A percentile compares a stretch with the other conserved stretches of the same genome.
Conservation (phyloP, 1,140 invertebrate species). For the Danaus plexippus region DNA sequence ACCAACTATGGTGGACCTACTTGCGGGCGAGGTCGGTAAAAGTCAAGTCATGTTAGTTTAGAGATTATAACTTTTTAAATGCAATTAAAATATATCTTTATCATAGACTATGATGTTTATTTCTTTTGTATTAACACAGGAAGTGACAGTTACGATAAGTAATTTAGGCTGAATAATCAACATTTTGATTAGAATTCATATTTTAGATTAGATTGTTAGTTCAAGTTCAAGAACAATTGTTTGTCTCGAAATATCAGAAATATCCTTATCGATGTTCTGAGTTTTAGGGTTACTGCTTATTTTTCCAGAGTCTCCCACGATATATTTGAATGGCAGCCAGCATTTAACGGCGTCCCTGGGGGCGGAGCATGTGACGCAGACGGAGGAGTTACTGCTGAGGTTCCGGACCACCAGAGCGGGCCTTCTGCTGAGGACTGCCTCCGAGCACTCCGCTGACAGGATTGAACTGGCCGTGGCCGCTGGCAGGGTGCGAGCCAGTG, state of each 20-base stretch:
- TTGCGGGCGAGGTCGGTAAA: constrained; percentile 85
- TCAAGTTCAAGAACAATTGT: too few species aligned
- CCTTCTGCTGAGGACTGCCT: constrained; percentile 81
- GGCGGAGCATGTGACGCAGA: constrained; percentile 88
- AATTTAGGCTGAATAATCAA: too few species aligned
- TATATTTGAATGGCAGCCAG: constrained; percentile 91
- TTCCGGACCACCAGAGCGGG: constrained; percentile 89
- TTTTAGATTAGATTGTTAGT: too few species aligned
- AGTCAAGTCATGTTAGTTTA: too few species aligned
- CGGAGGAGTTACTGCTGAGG: constrained; percentile 90
- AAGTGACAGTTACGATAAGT: too few species aligned
- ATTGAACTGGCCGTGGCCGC: constrained; percentile 87
- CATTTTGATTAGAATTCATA: too few species aligned
- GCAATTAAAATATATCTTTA: too few species aligned
- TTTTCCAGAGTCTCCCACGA: constrained; percentile 84
- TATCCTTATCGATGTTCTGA: too few species aligned
- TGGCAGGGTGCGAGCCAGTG: constrained; percentile 83
- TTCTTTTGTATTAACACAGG: too few species aligned
- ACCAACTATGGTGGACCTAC: constrained; percentile 93
- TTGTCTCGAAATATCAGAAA: too few species aligned
- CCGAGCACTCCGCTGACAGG: constrained; percentile 83
- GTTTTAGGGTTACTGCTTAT: not conserved
- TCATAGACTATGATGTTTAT: too few species aligned
- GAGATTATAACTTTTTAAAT: too few species aligned
- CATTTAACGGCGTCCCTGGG: constrained; percentile 86